Percentiles rank a stretch among this genome's conserved stretches.
Conservation (phyloP, 2,113 vertebrate species). For the Danio rerio region GRCz12tu NC_133198.1:20065501-20066000, state of each 20-base stretch:
- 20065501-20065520: neutral
- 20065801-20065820: neutral
- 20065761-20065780: constrained; percentile 3
- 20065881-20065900: constrained; percentile 28
- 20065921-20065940: constrained; percentile 23
- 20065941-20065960: constrained; percentile 36
- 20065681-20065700: constrained; percentile 13
- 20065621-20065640: neutral
- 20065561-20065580: neutral
- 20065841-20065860: constrained; percentile 5
- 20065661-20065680: constrained; percentile 1
- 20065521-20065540: neutral
- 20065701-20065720: constrained; percentile 28
- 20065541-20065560: neutral
- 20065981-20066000: constrained; percentile 53
- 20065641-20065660: constrained; percentile 32
- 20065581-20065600: neutral
- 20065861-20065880: constrained; percentile 6
- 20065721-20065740: neutral
- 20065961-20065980: constrained; percentile 51
- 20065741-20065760: neutral
- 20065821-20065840: constrained; percentile 8
- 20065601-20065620: neutral
- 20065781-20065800: constrained; percentile 14
- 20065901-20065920: constrained; percentile 27